These are phyloP conservation scores for Cheilosia vulpina DNA, from an alignment of 2,888 invertebrate genomes.

Conservation along the genomic window DNA sequence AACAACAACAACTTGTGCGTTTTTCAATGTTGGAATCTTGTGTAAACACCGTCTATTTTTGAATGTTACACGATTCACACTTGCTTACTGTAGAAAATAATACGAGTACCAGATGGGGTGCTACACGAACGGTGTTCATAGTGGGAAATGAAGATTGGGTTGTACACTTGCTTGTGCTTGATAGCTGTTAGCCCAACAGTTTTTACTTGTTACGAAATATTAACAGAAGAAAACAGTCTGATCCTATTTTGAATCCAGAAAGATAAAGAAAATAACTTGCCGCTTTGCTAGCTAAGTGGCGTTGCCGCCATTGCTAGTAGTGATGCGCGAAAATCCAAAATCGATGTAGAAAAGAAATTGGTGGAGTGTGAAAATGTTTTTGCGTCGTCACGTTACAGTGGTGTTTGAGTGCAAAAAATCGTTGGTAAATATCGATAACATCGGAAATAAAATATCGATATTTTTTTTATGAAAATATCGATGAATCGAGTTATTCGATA, in stretches of 20 bases:
- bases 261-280: no score
- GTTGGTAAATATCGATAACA: no score
- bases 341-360: no score
- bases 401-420: no score
- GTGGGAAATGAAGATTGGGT: constrained; percentile 67
- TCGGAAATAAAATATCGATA: no score
- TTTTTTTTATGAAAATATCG: no score
- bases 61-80: constrained; percentile 41
- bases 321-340: no score
- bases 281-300: no score
- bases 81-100: neutral
- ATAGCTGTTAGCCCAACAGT: constrained; percentile 65
- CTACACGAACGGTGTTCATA: neutral
- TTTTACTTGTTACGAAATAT: constrained; percentile 66
- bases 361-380: no score
- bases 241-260: constrained; percentile 56
- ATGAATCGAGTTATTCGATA: no score
- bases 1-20: neutral
- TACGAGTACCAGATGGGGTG: neutral
- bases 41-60: neutral
- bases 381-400: no score
- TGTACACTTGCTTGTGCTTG: constrained; percentile 52
- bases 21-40: neutral
- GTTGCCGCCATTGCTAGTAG: no score
- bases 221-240: constrained; percentile 66